These are phyloP conservation scores for Sinhomidia bicolor DNA, from an alignment of 2,888 invertebrate species.

Conservation along the genomic window DNA sequence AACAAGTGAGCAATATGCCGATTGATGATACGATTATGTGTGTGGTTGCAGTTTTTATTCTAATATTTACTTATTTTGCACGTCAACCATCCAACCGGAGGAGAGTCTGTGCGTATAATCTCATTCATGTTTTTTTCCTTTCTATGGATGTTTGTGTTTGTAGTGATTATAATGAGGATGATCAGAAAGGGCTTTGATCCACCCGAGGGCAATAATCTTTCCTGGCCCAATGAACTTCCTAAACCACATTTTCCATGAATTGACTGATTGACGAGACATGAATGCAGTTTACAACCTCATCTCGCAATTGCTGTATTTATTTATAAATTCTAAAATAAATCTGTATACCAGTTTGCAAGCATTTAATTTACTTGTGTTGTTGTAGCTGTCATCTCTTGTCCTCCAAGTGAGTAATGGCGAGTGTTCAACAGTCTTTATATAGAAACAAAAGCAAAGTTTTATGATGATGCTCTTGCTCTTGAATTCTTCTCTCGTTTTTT, in stretches of 20 bases:
- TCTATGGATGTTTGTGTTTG: conserved; percentile 31
- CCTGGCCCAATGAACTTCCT: conserved; percentile 76
- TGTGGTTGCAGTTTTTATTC: conserved; percentile 2
- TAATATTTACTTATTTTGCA: not conserved
- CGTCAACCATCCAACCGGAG: conserved; percentile 12
- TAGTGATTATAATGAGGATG: conserved; percentile 13
- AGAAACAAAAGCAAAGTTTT: not conserved
- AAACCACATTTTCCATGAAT: conserved; percentile 70
- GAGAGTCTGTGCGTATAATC: not conserved
- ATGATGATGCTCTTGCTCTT: not conserved
- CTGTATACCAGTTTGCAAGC: not conserved
- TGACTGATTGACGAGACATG: conserved; percentile 24
- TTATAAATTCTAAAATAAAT: not conserved
- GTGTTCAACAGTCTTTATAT: not conserved
- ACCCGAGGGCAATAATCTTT: conserved; percentile 75
- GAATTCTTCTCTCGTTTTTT: too few species aligned
- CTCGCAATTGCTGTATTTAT: not conserved
- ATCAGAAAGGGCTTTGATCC: conserved; percentile 69
- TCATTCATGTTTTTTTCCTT: conserved; percentile 36
- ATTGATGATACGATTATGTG: conserved; percentile 27
- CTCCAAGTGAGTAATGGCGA: not conserved
- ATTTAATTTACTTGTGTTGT: not conserved
- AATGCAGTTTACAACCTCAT: conserved; percentile 15
- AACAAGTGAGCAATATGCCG: conserved; percentile 21
- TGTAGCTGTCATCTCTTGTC: not conserved